Evolutionary conservation across 1,140 invertebrate species (phyloP), one percentile per base, ranked within the genome.

Genomic region (Platyura marginata): DNA sequence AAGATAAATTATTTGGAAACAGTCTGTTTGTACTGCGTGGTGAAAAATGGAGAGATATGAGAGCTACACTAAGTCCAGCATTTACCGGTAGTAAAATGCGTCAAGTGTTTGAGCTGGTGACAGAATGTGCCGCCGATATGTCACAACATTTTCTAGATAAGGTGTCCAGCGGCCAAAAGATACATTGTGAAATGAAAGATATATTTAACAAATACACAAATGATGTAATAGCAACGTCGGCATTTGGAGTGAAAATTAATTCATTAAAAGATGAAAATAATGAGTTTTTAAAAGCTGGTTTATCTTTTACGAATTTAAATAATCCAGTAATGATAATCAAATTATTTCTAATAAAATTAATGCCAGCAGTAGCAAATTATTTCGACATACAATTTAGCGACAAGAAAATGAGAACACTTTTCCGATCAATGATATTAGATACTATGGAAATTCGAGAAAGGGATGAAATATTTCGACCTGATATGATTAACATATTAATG

Each of bases 391-490:
- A 36, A 1, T 47, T 70, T 13, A 65, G 70, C 29, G 53, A 65
- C 41, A 53, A 55, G 2, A 46, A 54, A 18, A 58, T 63, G 1
- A 64, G 52, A 0, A 50, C 54, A 10, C 74, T 71, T 49, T 73
- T 74, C 46, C 59, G 54, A 34, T 48, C 61, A 15, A 51, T 71
- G 11, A 67, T 75, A 1, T 46, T 61, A 2, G 55, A 62, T 34
- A 68, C 70, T 22, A 66, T 74, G 49, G 54, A 51, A 4, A 54
- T 71, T 25, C 55, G 73, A 2, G 59, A 69, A 46, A 49, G 51
- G 11, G 48, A 59, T 2, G 59, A 57, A 15, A 55, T 65, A 19
- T 53, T 51, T 16, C 47, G 64, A 23, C 58, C 59, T 0, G 66
- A 68, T 48, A 64, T 68, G 62, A 53, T 68, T 2, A 58, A 67